phyloP scores from a whole-genome alignment of 2,888 invertebrate species.

The Apamea sordens region DNA sequence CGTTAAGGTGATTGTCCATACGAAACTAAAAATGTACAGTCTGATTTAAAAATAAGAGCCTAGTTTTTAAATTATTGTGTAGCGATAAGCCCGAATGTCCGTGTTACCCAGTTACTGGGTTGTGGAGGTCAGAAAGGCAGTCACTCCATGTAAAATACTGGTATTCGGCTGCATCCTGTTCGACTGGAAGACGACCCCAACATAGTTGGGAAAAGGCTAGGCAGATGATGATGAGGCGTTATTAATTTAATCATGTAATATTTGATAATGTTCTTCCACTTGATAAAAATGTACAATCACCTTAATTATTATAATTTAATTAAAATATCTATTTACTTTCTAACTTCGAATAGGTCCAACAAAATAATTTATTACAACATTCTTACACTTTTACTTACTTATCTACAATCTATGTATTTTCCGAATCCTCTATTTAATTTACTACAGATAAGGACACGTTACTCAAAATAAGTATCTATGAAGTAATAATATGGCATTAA shows the following conservation, averaged over 20 bases:
- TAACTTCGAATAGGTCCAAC: slow-evolving; percentile 42
- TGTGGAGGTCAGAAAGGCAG: too few species aligned
- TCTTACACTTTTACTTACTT: slow-evolving; percentile 14
- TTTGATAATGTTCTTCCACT: too few species aligned
- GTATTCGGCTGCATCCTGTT: too few species aligned
- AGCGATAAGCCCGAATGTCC: background rate
- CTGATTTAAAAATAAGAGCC: background rate
- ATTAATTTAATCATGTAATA: too few species aligned
- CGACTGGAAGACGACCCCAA: too few species aligned
- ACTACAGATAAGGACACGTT: slow-evolving; percentile 54
- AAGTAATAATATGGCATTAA: slow-evolving; percentile 59
- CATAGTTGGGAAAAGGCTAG: too few species aligned
- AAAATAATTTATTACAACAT: slow-evolving; percentile 63
- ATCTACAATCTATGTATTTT: slow-evolving; percentile 22
- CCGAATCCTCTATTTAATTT: slow-evolving; percentile 4
- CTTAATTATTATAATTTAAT: slow-evolving; percentile 24
- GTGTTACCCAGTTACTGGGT: too few species aligned
- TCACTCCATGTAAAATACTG: too few species aligned
- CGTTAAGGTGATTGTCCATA: slow-evolving; percentile 39
- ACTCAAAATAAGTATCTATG: slow-evolving; percentile 44
- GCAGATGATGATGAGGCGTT: too few species aligned
- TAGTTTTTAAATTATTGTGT: background rate
- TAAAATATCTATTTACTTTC: slow-evolving; percentile 32
- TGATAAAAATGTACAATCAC: slow-evolving; percentile 44
- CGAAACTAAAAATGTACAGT: background rate